Percentiles rank a stretch among this genome's conserved stretches.
Evolutionary conservation across 1,140 invertebrate genomes (phyloP).

Genomic region (Pseudobourletiella spinata): DNA sequence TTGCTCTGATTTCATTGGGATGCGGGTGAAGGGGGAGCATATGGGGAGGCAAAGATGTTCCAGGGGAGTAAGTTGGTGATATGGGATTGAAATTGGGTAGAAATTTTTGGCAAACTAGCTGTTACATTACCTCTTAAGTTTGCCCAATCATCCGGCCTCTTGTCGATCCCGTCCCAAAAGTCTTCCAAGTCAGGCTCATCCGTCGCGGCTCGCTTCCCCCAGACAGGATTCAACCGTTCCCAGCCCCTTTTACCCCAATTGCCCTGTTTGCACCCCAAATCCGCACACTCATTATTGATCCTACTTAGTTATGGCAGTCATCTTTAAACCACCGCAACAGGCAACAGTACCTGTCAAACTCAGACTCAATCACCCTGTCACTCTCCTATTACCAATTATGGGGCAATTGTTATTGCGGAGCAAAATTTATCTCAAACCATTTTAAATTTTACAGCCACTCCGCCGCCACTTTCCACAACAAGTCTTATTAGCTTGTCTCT

Average conservation of each 20-base stretch:
- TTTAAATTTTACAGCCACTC: too few relatives aligned
- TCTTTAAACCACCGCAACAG: too few relatives aligned
- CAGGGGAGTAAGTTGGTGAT: background rate
- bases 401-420: too few relatives aligned
- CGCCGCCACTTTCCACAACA: too few relatives aligned
- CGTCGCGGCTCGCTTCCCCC: slow-evolving; percentile 27
- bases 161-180: slow-evolving; percentile 15
- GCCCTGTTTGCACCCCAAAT: slow-evolving; percentile 6
- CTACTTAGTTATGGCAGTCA: too few relatives aligned
- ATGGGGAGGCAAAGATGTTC: background rate
- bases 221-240: slow-evolving; percentile 27
- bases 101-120: background rate
- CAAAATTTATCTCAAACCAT: too few relatives aligned
- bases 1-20: background rate
- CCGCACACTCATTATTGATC: too few relatives aligned
- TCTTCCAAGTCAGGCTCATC: slow-evolving; percentile 12
- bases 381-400: too few relatives aligned
- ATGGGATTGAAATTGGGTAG: background rate
- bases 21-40: background rate
- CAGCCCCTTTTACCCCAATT: slow-evolving; percentile 34
- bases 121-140: slow-evolving; percentile 28
- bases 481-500: too few relatives aligned
- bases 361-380: too few relatives aligned
- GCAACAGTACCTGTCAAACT: too few relatives aligned
- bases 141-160: slow-evolving; percentile 26